Evolutionary conservation across 2,888 invertebrate species (phyloP).

Genomic region (Perdita meconis): DNA sequence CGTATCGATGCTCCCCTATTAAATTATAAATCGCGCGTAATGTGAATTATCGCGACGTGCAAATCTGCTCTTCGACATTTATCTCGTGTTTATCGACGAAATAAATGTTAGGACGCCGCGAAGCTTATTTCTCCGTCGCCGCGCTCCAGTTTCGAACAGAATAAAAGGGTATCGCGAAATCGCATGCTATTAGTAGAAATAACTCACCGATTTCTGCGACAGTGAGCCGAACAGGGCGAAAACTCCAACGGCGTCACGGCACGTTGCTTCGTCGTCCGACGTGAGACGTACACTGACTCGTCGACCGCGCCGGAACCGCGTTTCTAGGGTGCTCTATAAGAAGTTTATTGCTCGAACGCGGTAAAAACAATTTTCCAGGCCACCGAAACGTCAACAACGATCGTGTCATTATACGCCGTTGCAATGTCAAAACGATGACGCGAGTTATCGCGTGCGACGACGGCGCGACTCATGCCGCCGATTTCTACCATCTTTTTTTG

Average conservation of each 20-base stretch:
- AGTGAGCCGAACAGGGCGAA: neutral
- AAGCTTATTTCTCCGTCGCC: conserved; percentile 36
- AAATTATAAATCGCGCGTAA: conserved; percentile 20
- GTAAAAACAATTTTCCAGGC: neutral
- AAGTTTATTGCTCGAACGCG: conserved; percentile 44
- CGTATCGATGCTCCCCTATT: conserved; percentile 4
- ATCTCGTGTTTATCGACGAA: neutral
- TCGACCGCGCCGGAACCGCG: conserved; percentile 26
- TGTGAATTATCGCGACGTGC: conserved; percentile 4
- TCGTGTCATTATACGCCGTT: neutral
- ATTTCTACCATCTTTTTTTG: neutral
- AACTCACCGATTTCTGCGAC: conserved; percentile 37
- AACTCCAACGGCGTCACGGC: conserved; percentile 21
- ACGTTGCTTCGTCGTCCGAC: conserved; percentile 47
- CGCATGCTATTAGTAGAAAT: conserved; percentile 27
- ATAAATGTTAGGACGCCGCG: neutral
- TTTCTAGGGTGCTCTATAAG: conserved; percentile 48
- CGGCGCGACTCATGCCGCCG: neutral
- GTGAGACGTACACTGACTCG: conserved; percentile 48
- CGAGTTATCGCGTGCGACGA: neutral
- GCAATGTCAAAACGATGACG: neutral
- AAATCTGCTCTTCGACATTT: conserved; percentile 19
- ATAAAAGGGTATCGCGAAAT: conserved; percentile 16
- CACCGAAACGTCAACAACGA: neutral
- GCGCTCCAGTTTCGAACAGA: neutral